Evolutionary conservation across 1,140 invertebrate species (phyloP).

Genomic region (Lepidostoma basale): DNA sequence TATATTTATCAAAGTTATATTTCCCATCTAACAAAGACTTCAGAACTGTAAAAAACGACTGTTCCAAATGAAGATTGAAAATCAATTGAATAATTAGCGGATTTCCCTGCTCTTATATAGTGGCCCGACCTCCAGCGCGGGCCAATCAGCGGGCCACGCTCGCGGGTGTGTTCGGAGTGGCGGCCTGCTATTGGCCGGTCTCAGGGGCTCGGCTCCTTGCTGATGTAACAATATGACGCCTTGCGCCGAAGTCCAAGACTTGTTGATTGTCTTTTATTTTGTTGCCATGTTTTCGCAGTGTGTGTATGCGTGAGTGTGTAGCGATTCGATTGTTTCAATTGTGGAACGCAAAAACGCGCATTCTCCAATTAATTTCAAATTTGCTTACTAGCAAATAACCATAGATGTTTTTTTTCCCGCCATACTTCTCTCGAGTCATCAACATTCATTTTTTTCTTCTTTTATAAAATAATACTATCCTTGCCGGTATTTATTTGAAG

Average conservation of each 20-base stretch:
- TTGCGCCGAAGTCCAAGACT: conserved; percentile 1
- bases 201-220: neutral
- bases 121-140: neutral
- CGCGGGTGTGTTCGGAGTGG: conserved; percentile 18
- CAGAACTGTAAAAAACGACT: neutral
- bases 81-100: neutral
- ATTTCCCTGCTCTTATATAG: conserved; percentile 11
- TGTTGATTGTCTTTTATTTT: no score
- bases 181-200: neutral
- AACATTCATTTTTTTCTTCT: no score
- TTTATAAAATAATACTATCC: no score
- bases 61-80: neutral
- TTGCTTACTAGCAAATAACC: no score
- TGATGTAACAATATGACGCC: conserved; percentile 27
- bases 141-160: conserved; percentile 9
- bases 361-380: no score
- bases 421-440: no score
- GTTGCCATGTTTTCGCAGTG: no score
- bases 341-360: no score
- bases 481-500: no score
- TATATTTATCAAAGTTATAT: conserved; percentile 19
- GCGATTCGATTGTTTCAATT: no score
- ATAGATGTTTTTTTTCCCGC: no score
- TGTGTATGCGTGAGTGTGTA: no score
- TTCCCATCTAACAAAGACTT: conserved; percentile 27